phyloP scores from a whole-genome alignment of 2,113 vertebrate species.

The Paramormyrops kingsleyae region DNA sequence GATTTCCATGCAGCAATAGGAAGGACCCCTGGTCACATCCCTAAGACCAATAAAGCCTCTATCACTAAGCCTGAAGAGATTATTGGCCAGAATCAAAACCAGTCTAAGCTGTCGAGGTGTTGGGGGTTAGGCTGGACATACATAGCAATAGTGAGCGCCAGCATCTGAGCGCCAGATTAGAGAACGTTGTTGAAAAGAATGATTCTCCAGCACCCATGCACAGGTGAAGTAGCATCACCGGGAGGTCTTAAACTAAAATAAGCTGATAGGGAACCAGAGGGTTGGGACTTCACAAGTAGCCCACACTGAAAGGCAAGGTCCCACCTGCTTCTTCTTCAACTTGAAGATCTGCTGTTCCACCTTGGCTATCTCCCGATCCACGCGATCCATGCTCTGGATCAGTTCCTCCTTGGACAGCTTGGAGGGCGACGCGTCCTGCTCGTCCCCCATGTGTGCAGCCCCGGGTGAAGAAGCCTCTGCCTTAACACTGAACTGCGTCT shows the following conservation, averaged over 20 bases:
- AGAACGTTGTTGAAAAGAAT: background rate
- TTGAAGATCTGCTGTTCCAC: conserved; percentile 98
- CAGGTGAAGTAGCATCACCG: background rate
- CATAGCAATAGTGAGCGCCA: background rate
- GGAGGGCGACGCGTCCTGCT: conserved; percentile 90
- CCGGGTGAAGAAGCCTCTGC: conserved; percentile 73
- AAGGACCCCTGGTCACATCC: background rate
- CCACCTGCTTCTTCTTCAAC: conserved; percentile 96
- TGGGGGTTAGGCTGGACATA: background rate
- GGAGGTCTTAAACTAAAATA: background rate
- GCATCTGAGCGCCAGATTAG: background rate
- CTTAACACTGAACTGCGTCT: conserved; percentile 78
- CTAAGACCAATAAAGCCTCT: background rate
- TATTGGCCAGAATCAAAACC: background rate
- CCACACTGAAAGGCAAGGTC: conserved; percentile 2
- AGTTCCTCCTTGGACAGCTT: conserved; percentile 97
- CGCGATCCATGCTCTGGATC: conserved; percentile 98
- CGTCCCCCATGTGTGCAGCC: conserved; percentile 74
- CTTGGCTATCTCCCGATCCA: conserved; percentile 95
- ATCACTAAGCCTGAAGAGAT: background rate
- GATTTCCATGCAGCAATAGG: background rate
- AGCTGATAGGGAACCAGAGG: background rate
- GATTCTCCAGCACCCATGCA: background rate
- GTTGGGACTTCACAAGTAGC: background rate
- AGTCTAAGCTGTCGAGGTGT: background rate